phyloP scores from a whole-genome alignment of 2,797 vertebrate genomes.

The Epinephelus awoara region DNA sequence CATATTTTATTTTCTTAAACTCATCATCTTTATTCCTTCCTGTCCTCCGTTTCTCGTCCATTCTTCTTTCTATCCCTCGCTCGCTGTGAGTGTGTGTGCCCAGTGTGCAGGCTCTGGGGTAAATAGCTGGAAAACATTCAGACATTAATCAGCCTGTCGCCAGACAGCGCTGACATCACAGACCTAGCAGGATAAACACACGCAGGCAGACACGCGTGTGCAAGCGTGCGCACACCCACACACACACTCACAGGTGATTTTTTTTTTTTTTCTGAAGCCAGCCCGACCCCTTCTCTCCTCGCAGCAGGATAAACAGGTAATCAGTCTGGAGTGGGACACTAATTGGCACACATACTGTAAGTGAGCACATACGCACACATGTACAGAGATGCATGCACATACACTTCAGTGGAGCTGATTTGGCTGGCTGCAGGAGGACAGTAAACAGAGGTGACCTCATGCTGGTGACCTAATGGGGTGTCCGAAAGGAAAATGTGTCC shows the following conservation, averaged over 20 bases:
- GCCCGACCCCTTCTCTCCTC: slow-evolving; percentile 35
- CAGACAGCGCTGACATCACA: slow-evolving; percentile 85
- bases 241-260: slow-evolving; percentile 38
- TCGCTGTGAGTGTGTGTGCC: slow-evolving; percentile 30
- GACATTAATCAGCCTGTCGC: slow-evolving; percentile 84
- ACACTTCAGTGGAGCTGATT: slow-evolving; percentile 15
- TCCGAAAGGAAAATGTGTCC: slow-evolving; percentile 48
- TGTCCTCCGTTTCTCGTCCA: slow-evolving; percentile 17
- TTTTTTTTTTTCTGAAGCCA: slow-evolving; percentile 22
- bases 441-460: slow-evolving; percentile 68
- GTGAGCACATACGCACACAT: slow-evolving; percentile 1
- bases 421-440: slow-evolving; percentile 36
- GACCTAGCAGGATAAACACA: slow-evolving; percentile 76
- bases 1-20: neutral
- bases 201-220: slow-evolving; percentile 19
- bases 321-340: slow-evolving; percentile 67
- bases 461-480: slow-evolving; percentile 70
- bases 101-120: slow-evolving; percentile 54
- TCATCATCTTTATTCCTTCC: slow-evolving; percentile 1
- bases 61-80: slow-evolving; percentile 16
- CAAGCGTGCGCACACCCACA: slow-evolving; percentile 5
- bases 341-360: slow-evolving; percentile 61
- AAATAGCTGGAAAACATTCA: slow-evolving; percentile 82
- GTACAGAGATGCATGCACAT: neutral
- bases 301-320: slow-evolving; percentile 78